A percentile compares a stretch with the other conserved stretches of the same genome.
Conservation (phyloP, 2,888 invertebrate species). For the Polietes domitor region DNA sequence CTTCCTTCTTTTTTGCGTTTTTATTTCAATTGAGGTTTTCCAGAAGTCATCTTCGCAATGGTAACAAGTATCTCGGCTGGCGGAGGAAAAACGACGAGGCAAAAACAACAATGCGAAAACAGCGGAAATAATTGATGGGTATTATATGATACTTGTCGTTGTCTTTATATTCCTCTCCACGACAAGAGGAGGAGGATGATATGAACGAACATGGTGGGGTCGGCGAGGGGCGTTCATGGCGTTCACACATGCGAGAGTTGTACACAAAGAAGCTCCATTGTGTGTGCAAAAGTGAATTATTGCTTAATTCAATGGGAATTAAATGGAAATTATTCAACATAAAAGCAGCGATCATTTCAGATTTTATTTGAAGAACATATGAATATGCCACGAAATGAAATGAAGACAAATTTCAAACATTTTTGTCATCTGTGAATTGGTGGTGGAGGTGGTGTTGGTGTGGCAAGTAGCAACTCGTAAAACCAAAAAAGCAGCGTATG, state of each 20-base stretch:
- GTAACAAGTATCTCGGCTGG: neutral
- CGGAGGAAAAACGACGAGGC: neutral
- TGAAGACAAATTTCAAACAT: neutral
- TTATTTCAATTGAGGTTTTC: constrained; percentile 12
- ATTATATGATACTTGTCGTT: constrained; percentile 54
- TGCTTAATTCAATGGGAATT: constrained; percentile 32
- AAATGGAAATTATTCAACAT: constrained; percentile 54
- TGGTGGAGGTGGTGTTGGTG: no score
- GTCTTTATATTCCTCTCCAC: neutral
- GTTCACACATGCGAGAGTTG: neutral
- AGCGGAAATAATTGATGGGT: constrained; percentile 68
- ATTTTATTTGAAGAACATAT: constrained; percentile 17
- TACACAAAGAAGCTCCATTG: neutral
- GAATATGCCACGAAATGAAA: neutral
- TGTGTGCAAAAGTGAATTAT: constrained; percentile 29
- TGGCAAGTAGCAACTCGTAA: no score
- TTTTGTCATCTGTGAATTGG: no score
- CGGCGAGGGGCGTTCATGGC: neutral
- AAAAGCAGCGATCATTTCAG: constrained; percentile 29
- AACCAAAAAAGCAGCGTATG: no score
- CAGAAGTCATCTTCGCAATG: neutral
- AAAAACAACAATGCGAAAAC: constrained; percentile 39
- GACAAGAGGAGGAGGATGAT: neutral
- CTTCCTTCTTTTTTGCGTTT: neutral
- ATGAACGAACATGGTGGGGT: no score